Base-by-base conservation (phyloP, 2,797 vertebrate species). In the Cygnus olor region DNA sequence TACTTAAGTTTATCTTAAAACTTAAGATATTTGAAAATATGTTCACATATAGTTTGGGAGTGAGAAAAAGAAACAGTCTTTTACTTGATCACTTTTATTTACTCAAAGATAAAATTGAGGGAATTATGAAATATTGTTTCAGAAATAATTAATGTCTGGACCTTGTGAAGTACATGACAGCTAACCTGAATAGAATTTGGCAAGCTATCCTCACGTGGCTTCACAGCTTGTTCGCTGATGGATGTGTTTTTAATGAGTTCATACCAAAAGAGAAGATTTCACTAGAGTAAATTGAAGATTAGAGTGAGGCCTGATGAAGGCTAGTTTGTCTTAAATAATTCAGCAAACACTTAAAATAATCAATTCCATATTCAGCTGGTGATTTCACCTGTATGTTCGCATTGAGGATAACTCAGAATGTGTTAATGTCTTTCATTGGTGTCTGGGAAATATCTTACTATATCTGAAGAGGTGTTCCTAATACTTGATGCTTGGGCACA, bases 171-270 rank as follows among this genome's bases (percentile, higher is more conserved):
- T 88, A 89, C 10, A 45, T 88, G 73, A 92, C 81, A 92, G 51
- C 85, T 93, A 95, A 91, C 82, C 47, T 44, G 94, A 89, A 92
- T 84, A 88, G 87, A 96, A 92, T 91, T 90, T 92, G 80, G 81
- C 94, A 93, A 96, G 88, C 38, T 83, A 51, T 92, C 60, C 89
- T 94, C 66, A 40, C 24, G 10, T 85, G 87, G 44, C 85, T 96
- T 96, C 80, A 85, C 70, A 88, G 87, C 87, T 85, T 92, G 49
- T 88, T 92, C 73, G 0, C 66, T 95, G 92, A 96, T 96, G 89
- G 87, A 96, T 96, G 82, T 94, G 89, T 93, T 96, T 95, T 96
- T 96, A 96, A 96, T 95, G 91, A 96, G 80, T 91, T 94, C 0
- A 0, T 95, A 88, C 80, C 54, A 88, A 88, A 96, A 66, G 45